phyloP scores from a whole-genome alignment of 2,113 vertebrate species.

The Peromyscus californicus region DNA sequence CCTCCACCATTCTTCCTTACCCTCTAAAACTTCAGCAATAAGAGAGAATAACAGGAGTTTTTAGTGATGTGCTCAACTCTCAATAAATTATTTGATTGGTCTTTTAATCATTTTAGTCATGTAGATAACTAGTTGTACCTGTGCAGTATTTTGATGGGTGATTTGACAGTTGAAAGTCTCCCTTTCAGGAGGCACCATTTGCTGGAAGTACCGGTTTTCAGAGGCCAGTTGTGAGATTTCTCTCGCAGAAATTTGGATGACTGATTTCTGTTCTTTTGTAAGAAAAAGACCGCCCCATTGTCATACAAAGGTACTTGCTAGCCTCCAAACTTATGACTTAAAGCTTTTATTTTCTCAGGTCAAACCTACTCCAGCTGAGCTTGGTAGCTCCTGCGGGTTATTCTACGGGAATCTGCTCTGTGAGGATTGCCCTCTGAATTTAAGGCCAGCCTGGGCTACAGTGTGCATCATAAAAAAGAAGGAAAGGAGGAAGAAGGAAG shows the following conservation, averaged over 20 bases:
- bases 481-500: background rate
- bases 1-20: slow-evolving; percentile 15
- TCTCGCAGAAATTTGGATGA: background rate
- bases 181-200: background rate
- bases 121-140: background rate
- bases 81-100: slow-evolving; percentile 47
- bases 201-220: background rate
- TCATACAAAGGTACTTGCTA: background rate
- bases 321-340: background rate
- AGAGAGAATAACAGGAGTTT: background rate
- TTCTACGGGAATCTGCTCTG: background rate
- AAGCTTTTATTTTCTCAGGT: background rate
- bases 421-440: background rate
- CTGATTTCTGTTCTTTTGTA: background rate
- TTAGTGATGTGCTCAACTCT: slow-evolving; percentile 46
- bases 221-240: background rate
- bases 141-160: background rate
- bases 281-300: background rate
- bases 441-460: background rate
- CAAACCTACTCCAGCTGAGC: background rate
- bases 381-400: background rate
- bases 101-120: background rate
- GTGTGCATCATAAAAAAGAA: background rate
- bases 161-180: no score
- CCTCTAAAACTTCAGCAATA: slow-evolving; percentile 36